Conservation (phyloP, 2,797 vertebrate species). For the Limnodromus scolopaceus region DNA sequence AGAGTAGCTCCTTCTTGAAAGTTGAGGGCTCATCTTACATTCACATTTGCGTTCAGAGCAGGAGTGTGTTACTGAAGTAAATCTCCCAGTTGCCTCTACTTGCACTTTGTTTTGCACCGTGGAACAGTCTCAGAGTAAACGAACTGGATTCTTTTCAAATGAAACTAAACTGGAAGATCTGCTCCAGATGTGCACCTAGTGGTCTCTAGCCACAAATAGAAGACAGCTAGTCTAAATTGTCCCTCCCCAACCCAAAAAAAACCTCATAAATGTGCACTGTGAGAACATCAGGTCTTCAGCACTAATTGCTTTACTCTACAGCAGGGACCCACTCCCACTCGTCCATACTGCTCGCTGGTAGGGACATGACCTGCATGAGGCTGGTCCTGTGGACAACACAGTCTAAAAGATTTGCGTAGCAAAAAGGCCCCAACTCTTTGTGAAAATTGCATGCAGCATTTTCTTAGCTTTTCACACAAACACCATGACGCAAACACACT, state of each 20-base stretch:
- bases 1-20: not conserved
- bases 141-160: not conserved
- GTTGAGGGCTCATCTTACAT: not conserved
- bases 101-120: not conserved
- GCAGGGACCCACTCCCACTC: not conserved
- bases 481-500: not conserved
- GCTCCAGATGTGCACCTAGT: not conserved
- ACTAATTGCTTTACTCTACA: not conserved
- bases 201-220: not conserved
- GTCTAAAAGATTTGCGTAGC: not conserved
- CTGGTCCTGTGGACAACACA: not conserved
- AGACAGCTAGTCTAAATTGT: not conserved
- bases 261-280: not conserved
- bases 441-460: not conserved
- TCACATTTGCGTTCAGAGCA: not conserved
- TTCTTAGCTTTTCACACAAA: not conserved
- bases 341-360: not conserved
- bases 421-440: not conserved
- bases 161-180: not conserved
- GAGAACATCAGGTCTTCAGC: not conserved
- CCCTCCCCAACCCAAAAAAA: accelerated
- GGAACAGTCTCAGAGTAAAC: not conserved
- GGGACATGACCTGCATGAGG: not conserved
- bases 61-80: not conserved
- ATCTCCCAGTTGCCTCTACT: not conserved